Base-by-base conservation (phyloP, 1,140 invertebrate species). In the Trichonephila clavipes region DNA sequence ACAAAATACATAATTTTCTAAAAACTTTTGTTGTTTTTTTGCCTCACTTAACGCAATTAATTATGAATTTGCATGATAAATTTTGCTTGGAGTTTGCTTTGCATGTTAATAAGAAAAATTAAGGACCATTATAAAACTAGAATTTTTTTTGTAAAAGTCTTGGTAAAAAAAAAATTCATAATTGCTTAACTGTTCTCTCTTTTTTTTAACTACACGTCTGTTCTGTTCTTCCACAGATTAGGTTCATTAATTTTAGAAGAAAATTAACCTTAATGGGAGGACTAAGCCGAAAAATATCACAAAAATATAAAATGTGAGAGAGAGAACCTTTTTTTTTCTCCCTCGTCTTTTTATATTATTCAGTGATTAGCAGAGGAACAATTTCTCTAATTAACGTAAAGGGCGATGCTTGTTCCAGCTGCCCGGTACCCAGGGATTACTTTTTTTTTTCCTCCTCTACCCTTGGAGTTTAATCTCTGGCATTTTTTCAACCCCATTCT, bases 241-340 rank as follows among this genome's bases (percentile, higher is more conserved):
- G 90, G 82, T 92, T 92, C 90, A 92, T 92, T 92, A 92, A 92
- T 92, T 92, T 92, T 86, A 59, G 64, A 85, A 92, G 90, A 92
- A 92, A 92, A 92, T 92, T 92, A 92, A 92, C 90, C 64, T 82
- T 92, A 92, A 92, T 92, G 61, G 90, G 90, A 21, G 83, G 72
- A 61, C 82, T 86, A 92, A 92, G 90, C 90, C 64, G 83, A 87
- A 92, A 92, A 92, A 92, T 92, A 92, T 86, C 81, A 59, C 82
- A 24, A 87, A 89, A 92, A 90, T 82, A 28, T 69, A 92, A 85
- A 85, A 92, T 62, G 18, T 85, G 82, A 59, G 82, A 81, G 72
- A 81, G 88, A 40, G 72, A 91, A 19, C 16, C n/a, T 40, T 14
- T 24, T 91, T 91, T 83, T 87, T 92, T 87, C 77, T 40, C 34